Evolutionary conservation across 1,140 invertebrate species (phyloP), one percentile per base, ranked within the genome.

Genomic region (Papilio aristodemus): DNA sequence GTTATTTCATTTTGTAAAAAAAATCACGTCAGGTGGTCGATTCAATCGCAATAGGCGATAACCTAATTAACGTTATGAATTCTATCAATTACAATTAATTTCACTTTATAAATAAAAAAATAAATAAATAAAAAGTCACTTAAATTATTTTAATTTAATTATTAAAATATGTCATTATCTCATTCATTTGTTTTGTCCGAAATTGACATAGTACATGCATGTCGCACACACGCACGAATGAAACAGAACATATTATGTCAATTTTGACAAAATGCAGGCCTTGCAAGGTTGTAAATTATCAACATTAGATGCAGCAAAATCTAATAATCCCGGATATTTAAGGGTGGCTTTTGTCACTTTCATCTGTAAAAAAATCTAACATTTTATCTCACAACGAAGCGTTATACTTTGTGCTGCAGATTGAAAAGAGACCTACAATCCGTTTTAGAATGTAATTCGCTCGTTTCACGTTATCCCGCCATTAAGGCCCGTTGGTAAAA

Each of bases 381-480:
- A 58, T 58, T 13, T 14, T 19, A 54, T 22, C 32, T 62, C 36
- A 62, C 6, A 14, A 38, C 0, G 39, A 13, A 36, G 25, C 54
- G 68, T 70, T 57, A 71, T 64, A 62, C 70, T 75, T 71, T 71
- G 57, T 62, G 72, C 69, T 70, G 63, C 71, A 77, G 75, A 73
- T 77, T 71, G 70, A 74, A 74, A 63, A 73, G 68, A 71, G 70
- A 63, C 37, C 70, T 69, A 57, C 68, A 62, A 72, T 72, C 69
- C 58, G 66, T 71, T 71, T 58, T 59, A 67, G 68, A 71, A 73
- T 63, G 71, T 67, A 70, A 75, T 71, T 74, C 76, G 74, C 74
- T 76, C 67, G 67, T 78, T 81, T 79, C 82, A 83, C 82, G 80
- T 83, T 78, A 85, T 85, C 70, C 79, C 72, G 78, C 81, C 80